Conservation (phyloP, 2,113 vertebrate genomes). For the Podilymbus podiceps region DNA sequence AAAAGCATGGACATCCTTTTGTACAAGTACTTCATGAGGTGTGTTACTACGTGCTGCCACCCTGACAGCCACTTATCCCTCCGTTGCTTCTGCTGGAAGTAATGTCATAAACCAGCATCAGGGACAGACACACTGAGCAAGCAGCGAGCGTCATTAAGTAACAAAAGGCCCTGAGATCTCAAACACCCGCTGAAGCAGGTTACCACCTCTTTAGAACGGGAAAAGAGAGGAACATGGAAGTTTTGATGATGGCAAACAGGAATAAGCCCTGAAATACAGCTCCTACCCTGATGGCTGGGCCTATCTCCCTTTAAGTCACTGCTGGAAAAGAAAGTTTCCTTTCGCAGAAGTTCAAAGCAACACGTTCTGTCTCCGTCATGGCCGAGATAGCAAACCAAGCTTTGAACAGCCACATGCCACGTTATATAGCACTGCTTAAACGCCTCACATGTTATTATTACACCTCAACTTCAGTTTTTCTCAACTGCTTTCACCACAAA, state of each 20-base stretch:
- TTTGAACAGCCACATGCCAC: neutral
- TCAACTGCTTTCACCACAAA: neutral
- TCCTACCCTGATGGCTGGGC: neutral
- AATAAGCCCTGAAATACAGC: neutral
- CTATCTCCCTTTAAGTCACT: neutral
- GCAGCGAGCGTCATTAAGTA: neutral
- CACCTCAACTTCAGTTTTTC: neutral
- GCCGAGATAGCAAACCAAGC: neutral
- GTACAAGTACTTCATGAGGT: neutral
- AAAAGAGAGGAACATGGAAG: neutral
- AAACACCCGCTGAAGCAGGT: neutral
- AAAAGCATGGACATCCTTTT: accelerated
- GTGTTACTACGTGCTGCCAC: accelerated
- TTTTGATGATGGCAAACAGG: neutral
- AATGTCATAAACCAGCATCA: accelerated
- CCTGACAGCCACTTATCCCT: neutral
- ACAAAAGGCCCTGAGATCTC: neutral
- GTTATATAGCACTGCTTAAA: neutral
- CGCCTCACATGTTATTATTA: neutral
- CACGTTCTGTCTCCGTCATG: neutral
- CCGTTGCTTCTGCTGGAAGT: neutral
- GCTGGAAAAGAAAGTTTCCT: neutral
- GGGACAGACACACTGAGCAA: neutral
- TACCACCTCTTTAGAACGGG: neutral
- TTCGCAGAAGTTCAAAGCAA: neutral